These are phyloP conservation scores for Euphonia xanthogaster DNA, from an alignment of 2,797 vertebrate genomes.

Conservation along the genomic window DNA sequence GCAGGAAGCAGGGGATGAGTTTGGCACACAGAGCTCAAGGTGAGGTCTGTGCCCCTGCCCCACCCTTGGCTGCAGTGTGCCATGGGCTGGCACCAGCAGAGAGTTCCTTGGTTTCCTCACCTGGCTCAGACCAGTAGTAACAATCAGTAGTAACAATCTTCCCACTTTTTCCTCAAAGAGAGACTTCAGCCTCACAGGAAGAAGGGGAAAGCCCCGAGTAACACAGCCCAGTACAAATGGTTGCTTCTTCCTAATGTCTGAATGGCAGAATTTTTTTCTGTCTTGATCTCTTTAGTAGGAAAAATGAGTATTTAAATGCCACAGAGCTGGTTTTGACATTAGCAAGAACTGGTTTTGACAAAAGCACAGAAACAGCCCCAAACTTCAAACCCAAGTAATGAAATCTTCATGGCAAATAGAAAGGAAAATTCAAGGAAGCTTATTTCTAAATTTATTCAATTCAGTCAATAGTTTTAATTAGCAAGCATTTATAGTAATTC, in stretches of 20 bases:
- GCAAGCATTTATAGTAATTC: not conserved
- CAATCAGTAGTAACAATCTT: not conserved
- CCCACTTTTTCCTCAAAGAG: not conserved
- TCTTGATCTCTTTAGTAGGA: not conserved
- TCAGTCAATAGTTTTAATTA: not conserved
- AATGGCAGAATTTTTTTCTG: not conserved
- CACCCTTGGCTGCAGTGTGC: not conserved
- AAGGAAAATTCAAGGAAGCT: not conserved
- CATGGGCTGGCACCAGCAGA: not conserved
- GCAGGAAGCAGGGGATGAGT: not conserved
- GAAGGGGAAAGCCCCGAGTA: accelerated
- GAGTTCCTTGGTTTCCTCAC: not conserved
- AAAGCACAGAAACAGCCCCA: not conserved
- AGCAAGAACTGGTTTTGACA: not conserved
- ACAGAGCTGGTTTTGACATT: not conserved
- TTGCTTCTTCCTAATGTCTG: not conserved
- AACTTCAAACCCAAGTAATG: not conserved
- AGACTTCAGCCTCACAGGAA: not conserved
- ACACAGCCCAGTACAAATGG: not conserved
- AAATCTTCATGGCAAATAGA: not conserved
- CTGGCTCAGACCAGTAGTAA: not conserved
- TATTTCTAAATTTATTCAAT: not conserved
- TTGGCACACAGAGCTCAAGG: accelerated
- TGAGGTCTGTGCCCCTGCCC: not conserved
- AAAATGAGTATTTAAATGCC: not conserved